A percentile compares a stretch with the other conserved stretches of the same genome.
These are phyloP conservation scores for Centropus bengalensis DNA, from an alignment of 2,113 vertebrate species.

Conservation along the genomic window DNA sequence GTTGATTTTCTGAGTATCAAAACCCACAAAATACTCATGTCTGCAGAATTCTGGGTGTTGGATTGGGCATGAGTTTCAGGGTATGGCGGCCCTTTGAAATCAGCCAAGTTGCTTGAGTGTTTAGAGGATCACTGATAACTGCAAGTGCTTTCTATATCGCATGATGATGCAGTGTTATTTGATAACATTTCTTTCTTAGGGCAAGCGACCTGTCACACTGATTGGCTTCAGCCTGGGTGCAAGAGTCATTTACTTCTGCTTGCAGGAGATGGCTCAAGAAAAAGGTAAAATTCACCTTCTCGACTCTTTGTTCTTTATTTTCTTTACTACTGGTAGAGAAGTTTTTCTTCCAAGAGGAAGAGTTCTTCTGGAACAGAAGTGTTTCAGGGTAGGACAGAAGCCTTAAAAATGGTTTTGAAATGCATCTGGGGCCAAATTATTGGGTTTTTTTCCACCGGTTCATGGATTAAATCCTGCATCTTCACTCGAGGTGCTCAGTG, in stretches of 20 bases:
- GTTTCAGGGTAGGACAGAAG: not conserved
- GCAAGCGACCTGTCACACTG: conserved; percentile 90
- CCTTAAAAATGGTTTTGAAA: not conserved
- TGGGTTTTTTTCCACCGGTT: not conserved
- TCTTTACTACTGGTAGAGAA: not conserved
- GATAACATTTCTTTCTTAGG: conserved; percentile 71
- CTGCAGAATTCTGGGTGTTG: not conserved
- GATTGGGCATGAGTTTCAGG: not conserved
- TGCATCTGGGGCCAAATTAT: not conserved
- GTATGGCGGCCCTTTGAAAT: not conserved
- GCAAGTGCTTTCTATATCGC: not conserved
- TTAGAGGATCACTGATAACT: not conserved
- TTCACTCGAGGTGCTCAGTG: not conserved
- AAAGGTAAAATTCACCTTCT: conserved; percentile 77
- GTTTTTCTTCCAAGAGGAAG: not conserved
- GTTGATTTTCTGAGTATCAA: not conserved
- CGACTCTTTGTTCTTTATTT: not conserved
- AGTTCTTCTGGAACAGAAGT: not conserved
- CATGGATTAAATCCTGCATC: not conserved
- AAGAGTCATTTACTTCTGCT: conserved; percentile 96
- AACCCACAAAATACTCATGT: not conserved
- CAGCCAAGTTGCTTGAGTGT: not conserved
- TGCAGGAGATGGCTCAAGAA: conserved; percentile 93
- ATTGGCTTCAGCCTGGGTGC: conserved; percentile 97
- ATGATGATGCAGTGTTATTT: not conserved